phyloP scores from a whole-genome alignment of 2,113 vertebrate genomes.

The Tangachromis dhanisi region DNA sequence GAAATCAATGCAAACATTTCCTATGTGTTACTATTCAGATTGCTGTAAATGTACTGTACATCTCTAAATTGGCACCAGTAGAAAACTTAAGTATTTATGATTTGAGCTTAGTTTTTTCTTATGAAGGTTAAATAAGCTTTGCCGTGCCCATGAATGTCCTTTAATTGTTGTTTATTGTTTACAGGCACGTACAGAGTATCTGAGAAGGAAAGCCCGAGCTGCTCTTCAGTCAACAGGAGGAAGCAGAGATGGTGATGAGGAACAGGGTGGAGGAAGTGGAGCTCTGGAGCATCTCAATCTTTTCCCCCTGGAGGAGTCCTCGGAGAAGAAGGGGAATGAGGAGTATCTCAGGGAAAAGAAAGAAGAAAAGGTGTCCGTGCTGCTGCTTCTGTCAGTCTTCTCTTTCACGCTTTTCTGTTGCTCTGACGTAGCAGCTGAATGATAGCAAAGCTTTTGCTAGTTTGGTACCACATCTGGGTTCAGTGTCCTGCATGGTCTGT shows the following conservation, averaged over 20 bases:
- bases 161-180: neutral
- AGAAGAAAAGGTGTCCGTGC: conserved; percentile 75
- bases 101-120: neutral
- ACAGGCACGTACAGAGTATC: conserved; percentile 82
- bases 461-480: neutral
- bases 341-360: conserved; percentile 84
- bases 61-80: neutral
- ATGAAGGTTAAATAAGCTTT: neutral
- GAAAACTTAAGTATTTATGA: neutral
- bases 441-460: neutral
- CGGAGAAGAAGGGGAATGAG: conserved; percentile 72
- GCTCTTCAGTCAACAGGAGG: conserved; percentile 15
- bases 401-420: neutral
- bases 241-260: neutral
- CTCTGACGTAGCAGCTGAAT: neutral
- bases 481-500: neutral
- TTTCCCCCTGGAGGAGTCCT: conserved; percentile 76
- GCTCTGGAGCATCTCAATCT: conserved; percentile 75
- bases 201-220: conserved; percentile 74
- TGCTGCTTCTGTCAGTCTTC: neutral
- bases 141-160: neutral
- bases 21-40: neutral
- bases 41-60: neutral
- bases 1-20: neutral
- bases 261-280: neutral